Evolutionary conservation across 2,113 vertebrate species (phyloP).

Genomic region (Amblyornis subalaris): DNA sequence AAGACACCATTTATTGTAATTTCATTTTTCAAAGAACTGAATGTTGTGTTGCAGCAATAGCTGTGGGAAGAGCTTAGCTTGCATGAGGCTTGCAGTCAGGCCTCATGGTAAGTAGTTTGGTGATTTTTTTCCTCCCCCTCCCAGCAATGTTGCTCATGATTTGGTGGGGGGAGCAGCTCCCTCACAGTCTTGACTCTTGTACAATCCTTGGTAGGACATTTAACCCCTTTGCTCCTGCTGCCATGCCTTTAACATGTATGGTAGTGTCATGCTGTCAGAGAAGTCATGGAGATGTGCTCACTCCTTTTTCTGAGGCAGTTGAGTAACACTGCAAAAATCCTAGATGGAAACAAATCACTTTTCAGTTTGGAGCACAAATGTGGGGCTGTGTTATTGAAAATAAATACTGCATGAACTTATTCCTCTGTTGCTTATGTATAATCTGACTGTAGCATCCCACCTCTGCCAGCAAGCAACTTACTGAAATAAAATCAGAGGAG

Average conservation of each 20-base stretch:
- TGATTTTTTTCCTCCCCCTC: not conserved
- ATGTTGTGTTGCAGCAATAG: not conserved
- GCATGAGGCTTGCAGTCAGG: not conserved
- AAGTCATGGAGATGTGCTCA: not conserved
- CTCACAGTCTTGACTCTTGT: not conserved
- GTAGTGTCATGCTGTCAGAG: not conserved
- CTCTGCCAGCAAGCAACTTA: not conserved
- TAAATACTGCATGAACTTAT: not conserved
- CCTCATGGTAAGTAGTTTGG: not conserved
- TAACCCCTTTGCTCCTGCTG: not conserved
- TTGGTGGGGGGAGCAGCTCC: not conserved
- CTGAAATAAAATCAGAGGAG: not conserved
- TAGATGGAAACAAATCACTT: not conserved
- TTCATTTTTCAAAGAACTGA: not conserved
- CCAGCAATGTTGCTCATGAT: accelerated
- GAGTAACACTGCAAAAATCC: not conserved
- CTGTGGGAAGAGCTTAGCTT: not conserved
- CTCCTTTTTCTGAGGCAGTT: not conserved
- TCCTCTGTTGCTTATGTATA: not conserved
- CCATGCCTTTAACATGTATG: not conserved
- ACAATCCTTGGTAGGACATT: not conserved
- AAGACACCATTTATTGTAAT: not conserved
- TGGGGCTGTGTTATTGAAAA: not conserved
- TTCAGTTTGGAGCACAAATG: not conserved
- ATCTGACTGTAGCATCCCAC: not conserved